Conservation (phyloP, 2,888 invertebrate species). For the Elegia similella region DNA sequence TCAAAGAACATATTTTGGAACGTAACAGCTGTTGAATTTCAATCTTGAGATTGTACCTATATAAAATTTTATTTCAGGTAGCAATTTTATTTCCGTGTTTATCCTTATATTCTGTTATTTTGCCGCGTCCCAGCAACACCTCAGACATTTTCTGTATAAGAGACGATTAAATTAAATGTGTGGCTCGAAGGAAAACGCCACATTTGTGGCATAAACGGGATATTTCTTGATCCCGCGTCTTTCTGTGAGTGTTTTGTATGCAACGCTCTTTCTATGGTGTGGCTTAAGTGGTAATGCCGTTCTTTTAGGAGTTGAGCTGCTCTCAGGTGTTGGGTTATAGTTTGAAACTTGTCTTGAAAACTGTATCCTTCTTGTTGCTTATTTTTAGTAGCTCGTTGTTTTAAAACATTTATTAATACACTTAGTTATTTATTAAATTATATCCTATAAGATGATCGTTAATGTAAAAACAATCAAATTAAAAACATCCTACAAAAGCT, state of each 20-base stretch:
- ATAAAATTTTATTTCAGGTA: conserved; percentile 9
- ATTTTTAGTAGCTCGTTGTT: no score
- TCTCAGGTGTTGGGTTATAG: not conserved
- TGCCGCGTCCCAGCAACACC: conserved; percentile 26
- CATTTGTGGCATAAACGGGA: conserved; percentile 46
- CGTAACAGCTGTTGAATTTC: not conserved
- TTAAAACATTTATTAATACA: no score
- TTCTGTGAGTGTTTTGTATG: conserved; percentile 20
- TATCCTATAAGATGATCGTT: no score
- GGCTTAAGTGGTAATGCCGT: not conserved
- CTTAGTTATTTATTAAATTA: no score
- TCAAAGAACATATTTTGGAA: not conserved
- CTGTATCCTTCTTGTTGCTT: not conserved
- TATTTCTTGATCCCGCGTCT: conserved; percentile 50
- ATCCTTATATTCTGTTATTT: conserved; percentile 11
- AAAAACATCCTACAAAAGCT: no score
- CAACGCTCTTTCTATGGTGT: not conserved
- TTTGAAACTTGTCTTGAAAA: not conserved
- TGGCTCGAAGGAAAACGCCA: conserved; percentile 47
- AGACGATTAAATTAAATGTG: conserved; percentile 57
- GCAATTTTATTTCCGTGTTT: conserved; percentile 25
- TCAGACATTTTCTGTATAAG: conserved; percentile 41
- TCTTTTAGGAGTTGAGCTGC: not conserved
- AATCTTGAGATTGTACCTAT: not conserved
- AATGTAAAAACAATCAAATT: no score